Evolutionary conservation across 2,113 vertebrate genomes (phyloP).

Genomic region (Lycaon pictus): DNA sequence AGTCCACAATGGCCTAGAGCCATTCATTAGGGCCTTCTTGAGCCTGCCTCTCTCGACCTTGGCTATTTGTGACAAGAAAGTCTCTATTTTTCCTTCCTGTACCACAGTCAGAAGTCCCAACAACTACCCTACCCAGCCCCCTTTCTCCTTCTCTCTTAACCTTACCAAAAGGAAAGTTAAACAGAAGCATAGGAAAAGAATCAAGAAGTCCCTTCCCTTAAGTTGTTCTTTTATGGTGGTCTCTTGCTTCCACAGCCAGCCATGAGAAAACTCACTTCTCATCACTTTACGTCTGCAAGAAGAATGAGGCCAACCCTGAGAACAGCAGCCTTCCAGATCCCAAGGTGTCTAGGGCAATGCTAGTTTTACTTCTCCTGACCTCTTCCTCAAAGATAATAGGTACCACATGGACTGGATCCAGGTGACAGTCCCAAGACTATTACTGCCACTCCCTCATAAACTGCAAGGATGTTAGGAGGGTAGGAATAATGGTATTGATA

Average conservation of each 20-base stretch:
- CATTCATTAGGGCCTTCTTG: too few species aligned
- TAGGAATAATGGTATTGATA: background rate
- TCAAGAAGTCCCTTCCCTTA: background rate
- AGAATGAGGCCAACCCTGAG: background rate
- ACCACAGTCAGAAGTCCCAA: constrained; percentile 10
- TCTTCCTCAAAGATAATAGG: background rate
- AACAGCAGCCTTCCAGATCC: background rate
- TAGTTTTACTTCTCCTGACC: background rate
- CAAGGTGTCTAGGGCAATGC: background rate
- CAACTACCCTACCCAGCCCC: background rate
- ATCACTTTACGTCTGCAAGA: background rate
- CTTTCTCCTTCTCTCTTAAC: background rate
- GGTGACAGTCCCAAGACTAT: background rate
- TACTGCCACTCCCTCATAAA: background rate
- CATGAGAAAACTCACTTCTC: background rate
- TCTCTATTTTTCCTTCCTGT: background rate
- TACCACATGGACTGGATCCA: background rate
- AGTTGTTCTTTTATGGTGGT: background rate
- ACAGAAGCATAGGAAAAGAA: background rate
- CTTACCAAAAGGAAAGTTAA: background rate
- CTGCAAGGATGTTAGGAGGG: background rate
- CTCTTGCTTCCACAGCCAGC: background rate
- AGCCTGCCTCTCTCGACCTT: background rate
- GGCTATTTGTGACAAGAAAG: background rate
- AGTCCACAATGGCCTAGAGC: background rate